phyloP scores from a whole-genome alignment of 2,113 vertebrate species.

The Onychorhynchus coronatus region DNA sequence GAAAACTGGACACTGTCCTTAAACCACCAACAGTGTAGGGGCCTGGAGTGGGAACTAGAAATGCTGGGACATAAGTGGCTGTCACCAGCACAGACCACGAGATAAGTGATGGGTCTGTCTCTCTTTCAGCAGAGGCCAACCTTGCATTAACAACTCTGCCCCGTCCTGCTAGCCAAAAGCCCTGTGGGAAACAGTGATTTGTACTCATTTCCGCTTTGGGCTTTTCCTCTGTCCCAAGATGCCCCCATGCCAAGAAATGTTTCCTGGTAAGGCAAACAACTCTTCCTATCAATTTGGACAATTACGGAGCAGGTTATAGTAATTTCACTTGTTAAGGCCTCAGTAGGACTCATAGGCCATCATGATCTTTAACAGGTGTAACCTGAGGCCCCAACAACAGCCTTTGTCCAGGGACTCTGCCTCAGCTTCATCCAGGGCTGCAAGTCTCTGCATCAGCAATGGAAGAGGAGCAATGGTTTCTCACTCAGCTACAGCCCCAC shows the following conservation, averaged over 20 bases:
- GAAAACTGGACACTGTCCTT: neutral
- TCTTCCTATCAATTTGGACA: neutral
- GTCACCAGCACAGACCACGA: neutral
- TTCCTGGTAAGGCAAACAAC: neutral
- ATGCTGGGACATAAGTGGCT: neutral
- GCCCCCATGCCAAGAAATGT: neutral
- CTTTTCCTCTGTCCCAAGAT: neutral
- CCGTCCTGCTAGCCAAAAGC: neutral
- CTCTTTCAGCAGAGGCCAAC: neutral
- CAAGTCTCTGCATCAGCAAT: neutral
- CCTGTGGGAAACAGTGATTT: neutral
- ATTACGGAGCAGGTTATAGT: neutral
- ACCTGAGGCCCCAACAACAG: neutral
- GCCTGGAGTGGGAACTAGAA: neutral
- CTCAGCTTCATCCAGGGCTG: neutral
- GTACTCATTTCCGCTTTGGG: neutral
- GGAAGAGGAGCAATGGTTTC: neutral
- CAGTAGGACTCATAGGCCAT: neutral
- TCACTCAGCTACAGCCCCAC: neutral
- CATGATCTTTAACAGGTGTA: neutral
- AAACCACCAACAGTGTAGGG: neutral
- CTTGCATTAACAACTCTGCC: neutral
- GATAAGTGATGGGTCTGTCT: neutral
- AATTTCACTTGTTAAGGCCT: neutral
- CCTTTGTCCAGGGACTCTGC: neutral